Conservation (phyloP, 2,113 vertebrate genomes). For the Oncorhynchus kisutch region DNA sequence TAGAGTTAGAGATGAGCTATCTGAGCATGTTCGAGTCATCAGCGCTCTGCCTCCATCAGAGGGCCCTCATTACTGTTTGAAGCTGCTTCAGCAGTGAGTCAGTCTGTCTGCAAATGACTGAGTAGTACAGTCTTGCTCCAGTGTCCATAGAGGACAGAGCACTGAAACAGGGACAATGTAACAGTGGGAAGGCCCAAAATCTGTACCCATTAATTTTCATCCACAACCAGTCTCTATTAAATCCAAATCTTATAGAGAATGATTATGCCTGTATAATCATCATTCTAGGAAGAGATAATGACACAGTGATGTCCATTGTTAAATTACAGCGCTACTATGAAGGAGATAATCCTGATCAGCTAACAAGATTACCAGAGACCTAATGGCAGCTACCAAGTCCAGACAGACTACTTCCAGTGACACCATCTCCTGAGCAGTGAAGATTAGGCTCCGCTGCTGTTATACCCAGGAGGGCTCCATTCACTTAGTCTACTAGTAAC, state of each 20-base stretch:
- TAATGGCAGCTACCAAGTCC: background rate
- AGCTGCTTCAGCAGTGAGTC: background rate
- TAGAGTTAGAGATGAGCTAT: background rate
- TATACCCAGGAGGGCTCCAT: background rate
- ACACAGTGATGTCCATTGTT: background rate
- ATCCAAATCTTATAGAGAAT: background rate
- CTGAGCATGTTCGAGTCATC: background rate
- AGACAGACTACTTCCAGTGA: conserved; percentile 2
- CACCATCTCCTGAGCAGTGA: background rate
- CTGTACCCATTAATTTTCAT: too few species aligned
- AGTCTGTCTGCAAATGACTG: background rate
- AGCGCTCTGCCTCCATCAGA: background rate
- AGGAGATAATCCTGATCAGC: too few species aligned
- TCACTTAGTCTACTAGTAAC: too few species aligned
- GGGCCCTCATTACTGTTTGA: background rate
- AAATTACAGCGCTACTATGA: background rate
- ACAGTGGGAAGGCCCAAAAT: too few species aligned
- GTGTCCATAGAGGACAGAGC: too few species aligned
- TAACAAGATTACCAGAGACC: too few species aligned
- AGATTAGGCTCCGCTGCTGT: background rate
- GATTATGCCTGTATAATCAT: background rate
- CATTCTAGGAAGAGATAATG: background rate
- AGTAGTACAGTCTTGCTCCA: background rate
- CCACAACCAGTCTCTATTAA: background rate
- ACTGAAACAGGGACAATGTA: too few species aligned